A percentile compares a stretch with the other conserved stretches of the same genome.
These are phyloP conservation scores for Dryas iulia DNA, from an alignment of 1,140 invertebrate genomes.

Conservation along the genomic window DNA sequence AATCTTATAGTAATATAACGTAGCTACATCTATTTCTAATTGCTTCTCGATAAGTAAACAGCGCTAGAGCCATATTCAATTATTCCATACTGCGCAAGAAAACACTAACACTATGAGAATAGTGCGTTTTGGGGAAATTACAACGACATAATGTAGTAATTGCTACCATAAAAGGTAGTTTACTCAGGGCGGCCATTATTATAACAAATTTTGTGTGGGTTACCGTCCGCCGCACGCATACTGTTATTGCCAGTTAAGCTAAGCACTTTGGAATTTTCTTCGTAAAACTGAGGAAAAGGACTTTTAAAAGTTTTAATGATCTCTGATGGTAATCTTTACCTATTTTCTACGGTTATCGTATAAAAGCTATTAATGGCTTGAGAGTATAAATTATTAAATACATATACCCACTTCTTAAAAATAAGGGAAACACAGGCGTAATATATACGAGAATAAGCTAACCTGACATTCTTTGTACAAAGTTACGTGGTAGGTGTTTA, in stretches of 20 bases:
- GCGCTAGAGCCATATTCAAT: conserved; percentile 25
- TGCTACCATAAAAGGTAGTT: conserved; percentile 52
- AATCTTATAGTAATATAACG: neutral
- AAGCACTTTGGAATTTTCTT: conserved; percentile 19
- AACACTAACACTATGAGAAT: conserved; percentile 30
- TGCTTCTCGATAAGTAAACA: conserved; percentile 22
- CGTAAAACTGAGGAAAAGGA: conserved; percentile 3
- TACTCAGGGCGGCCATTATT: conserved; percentile 48
- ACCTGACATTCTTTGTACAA: too few species aligned
- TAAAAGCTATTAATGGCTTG: neutral
- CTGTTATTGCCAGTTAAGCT: conserved; percentile 22
- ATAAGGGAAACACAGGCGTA: too few species aligned
- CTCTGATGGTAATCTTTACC: neutral
- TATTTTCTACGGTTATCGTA: neutral
- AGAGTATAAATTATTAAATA: too few species aligned
- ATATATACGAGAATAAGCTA: too few species aligned
- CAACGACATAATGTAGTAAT: conserved; percentile 50
- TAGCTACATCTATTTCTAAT: conserved; percentile 13
- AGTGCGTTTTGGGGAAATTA: conserved; percentile 40
- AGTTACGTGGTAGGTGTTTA: too few species aligned
- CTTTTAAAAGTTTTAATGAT: neutral
- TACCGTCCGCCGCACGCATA: conserved; percentile 38
- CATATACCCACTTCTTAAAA: too few species aligned
- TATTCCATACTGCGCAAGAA: conserved; percentile 26
- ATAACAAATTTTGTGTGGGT: conserved; percentile 46